Evolutionary conservation across 2,797 vertebrate genomes (phyloP), one percentile per base, ranked within the genome.

Genomic region (Gambelia wislizenii): DNA sequence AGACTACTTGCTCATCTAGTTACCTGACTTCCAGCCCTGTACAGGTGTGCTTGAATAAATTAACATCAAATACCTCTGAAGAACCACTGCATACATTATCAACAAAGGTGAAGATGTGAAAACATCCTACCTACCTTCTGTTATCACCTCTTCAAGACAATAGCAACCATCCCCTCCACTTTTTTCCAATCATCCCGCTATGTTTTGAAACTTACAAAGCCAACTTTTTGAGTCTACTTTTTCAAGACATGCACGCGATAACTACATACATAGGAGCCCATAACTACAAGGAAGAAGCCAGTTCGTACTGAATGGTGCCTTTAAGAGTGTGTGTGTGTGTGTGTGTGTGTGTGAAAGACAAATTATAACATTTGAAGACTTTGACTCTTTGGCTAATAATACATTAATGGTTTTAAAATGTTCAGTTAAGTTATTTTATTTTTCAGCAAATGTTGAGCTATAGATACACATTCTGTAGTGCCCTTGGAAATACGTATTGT

Each of bases 41-140:
- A 95, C 97, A 98, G 98, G 98, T 98, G 98, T 97, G 96, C 95
- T 95, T 89, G 98, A 97, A 98, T 98, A 98, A 97, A 98, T 99
- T 98, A 98, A 96, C 98, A 97, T 96, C 95, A 96, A 95, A 97
- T 97, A 95, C 91, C 97, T 97, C 96, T 97, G 98, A 98, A 95
- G 97, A 98, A 97, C 97, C 98, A 92, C 98, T 97, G 98, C 97
- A 99, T 98, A 97, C 96, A 98, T 99, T 99, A 98, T 95, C 98
- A 98, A 94, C 95, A 97, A 97, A 98, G 95, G 97, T 96, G 96
- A 97, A 94, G 92, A 95, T 95, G 96, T 79, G 93, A 96, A 94
- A 95, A 94, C 81, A 91, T 95, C 92, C 92, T 97, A 97, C 97
- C 95, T 98, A 95, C 96, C 96, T 97, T 97, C 94, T 97, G 97